Evolutionary conservation across 2,797 vertebrate species (phyloP).

Genomic region (Florisuga fusca): DNA sequence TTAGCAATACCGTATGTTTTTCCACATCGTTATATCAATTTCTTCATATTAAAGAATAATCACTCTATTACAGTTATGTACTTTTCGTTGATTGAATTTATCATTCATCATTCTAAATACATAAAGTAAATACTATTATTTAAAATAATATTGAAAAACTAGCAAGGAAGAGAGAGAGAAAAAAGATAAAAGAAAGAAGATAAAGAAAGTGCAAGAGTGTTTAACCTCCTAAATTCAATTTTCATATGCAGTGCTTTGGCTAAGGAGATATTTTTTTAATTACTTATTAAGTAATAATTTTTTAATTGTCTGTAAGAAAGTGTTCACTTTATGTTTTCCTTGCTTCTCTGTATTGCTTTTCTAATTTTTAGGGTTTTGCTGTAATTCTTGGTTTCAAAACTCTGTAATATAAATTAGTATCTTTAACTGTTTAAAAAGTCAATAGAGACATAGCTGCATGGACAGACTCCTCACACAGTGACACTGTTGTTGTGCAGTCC

Average conservation of each 20-base stretch:
- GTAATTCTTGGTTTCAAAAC: neutral
- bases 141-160: neutral
- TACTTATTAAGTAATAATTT: neutral
- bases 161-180: neutral
- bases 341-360: neutral
- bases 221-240: neutral
- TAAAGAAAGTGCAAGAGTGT: no score
- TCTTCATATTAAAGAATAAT: neutral
- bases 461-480: neutral
- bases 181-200: no score
- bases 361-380: neutral
- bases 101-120: neutral
- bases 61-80: neutral
- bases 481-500: neutral
- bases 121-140: neutral
- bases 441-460: neutral
- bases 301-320: neutral
- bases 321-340: neutral
- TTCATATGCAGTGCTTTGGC: neutral
- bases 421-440: neutral
- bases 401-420: neutral
- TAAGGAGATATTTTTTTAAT: neutral
- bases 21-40: neutral
- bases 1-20: neutral
- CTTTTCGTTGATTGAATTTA: neutral